These are phyloP conservation scores for Mythimna loreyi DNA, from an alignment of 2,888 invertebrate species.

Conservation along the genomic window DNA sequence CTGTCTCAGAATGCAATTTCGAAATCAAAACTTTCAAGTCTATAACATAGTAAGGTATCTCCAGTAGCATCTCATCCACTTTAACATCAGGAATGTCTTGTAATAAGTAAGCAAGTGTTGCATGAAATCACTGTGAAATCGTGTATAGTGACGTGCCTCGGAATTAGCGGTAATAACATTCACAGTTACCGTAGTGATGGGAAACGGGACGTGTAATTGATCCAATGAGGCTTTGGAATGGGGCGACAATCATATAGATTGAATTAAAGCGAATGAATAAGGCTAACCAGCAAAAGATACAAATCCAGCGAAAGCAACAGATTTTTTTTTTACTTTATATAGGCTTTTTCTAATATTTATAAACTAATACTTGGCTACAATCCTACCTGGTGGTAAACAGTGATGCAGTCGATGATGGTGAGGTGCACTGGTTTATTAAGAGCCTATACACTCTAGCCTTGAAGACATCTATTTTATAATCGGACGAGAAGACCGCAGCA, in stretches of 20 bases:
- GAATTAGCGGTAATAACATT: constrained; percentile 37
- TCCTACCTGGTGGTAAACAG: too few relatives aligned
- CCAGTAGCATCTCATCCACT: not conserved
- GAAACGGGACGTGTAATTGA: constrained; percentile 29
- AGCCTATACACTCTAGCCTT: too few relatives aligned
- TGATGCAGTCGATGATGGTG: too few relatives aligned
- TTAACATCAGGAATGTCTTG: not conserved
- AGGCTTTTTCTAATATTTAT: too few relatives aligned
- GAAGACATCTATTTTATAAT: too few relatives aligned
- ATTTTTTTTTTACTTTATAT: too few relatives aligned
- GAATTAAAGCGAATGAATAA: not conserved
- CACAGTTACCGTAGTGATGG: constrained; percentile 44
- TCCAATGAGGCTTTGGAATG: constrained; percentile 13
- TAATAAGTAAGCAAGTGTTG: constrained; percentile 24
- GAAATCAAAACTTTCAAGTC: not conserved
- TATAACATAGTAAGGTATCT: not conserved
- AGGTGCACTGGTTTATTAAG: too few relatives aligned
- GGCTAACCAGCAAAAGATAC: too few relatives aligned
- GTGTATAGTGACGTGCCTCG: constrained; percentile 29
- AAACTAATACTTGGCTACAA: too few relatives aligned
- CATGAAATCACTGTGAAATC: constrained; percentile 51
- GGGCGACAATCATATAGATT: not conserved
- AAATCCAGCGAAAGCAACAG: too few relatives aligned
- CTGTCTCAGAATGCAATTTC: too few relatives aligned
- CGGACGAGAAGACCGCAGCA: too few relatives aligned